These are phyloP conservation scores for Urocyon cinereoargenteus DNA, from an alignment of 2,797 vertebrate species.

Conservation along the genomic window DNA sequence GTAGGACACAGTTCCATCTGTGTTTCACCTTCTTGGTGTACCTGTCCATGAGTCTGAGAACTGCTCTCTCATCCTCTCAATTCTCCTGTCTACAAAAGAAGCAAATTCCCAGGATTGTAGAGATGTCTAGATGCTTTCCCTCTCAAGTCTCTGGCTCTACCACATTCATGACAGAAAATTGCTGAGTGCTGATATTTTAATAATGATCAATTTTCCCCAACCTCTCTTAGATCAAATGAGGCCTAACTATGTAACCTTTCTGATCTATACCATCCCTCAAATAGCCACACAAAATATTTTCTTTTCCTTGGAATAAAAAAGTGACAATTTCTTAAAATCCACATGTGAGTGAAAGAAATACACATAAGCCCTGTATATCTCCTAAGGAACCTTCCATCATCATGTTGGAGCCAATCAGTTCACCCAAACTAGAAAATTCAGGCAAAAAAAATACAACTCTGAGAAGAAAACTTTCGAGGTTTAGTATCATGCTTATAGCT, in stretches of 20 bases:
- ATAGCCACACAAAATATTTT: background rate
- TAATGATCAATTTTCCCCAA: background rate
- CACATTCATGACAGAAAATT: background rate
- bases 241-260: background rate
- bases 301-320: background rate
- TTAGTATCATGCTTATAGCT: background rate
- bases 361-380: background rate
- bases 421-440: background rate
- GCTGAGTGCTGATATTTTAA: background rate
- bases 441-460: background rate
- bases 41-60: background rate
- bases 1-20: background rate
- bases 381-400: background rate
- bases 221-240: background rate
- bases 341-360: background rate
- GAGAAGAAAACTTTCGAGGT: background rate
- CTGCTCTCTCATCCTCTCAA: background rate
- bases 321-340: background rate
- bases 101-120: background rate
- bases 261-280: background rate
- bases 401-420: background rate
- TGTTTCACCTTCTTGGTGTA: background rate
- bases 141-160: background rate
- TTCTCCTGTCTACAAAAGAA: background rate
- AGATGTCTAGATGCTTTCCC: background rate